phyloP scores from a whole-genome alignment of 2,113 vertebrate genomes.

The Ophiodon elongatus region DNA sequence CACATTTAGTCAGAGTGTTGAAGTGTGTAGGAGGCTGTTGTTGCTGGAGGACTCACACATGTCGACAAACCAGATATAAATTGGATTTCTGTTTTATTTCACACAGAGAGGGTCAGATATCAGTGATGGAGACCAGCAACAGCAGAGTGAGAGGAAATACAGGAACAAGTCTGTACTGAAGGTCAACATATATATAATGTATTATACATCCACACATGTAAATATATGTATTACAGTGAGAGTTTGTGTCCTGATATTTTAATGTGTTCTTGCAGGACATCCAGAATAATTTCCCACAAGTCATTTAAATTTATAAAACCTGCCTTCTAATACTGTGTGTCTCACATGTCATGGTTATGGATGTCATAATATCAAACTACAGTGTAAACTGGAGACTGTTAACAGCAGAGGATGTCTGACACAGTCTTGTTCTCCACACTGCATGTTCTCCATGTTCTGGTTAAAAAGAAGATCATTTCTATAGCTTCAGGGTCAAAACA shows the following conservation, averaged over 20 bases:
- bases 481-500: not conserved
- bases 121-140: not conserved
- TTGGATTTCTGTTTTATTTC: slow-evolving; percentile 25
- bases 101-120: not conserved
- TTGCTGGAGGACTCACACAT: not conserved
- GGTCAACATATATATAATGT: no score
- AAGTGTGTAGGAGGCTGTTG: slow-evolving; percentile 5
- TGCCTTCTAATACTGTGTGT: no score
- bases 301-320: no score
- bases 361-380: not conserved
- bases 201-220: no score
- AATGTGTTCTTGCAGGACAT: no score
- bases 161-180: no score
- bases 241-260: no score
- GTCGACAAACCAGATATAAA: slow-evolving; percentile 22
- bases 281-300: no score
- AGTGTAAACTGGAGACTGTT: not conserved
- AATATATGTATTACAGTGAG: no score
- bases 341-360: no score
- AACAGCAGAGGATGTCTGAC: not conserved
- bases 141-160: not conserved
- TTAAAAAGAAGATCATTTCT: not conserved
- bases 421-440: not conserved
- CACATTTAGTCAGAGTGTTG: slow-evolving; percentile 19
- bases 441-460: not conserved